Conservation (phyloP, 2,113 vertebrate genomes). For the Chloebia gouldiae region DNA sequence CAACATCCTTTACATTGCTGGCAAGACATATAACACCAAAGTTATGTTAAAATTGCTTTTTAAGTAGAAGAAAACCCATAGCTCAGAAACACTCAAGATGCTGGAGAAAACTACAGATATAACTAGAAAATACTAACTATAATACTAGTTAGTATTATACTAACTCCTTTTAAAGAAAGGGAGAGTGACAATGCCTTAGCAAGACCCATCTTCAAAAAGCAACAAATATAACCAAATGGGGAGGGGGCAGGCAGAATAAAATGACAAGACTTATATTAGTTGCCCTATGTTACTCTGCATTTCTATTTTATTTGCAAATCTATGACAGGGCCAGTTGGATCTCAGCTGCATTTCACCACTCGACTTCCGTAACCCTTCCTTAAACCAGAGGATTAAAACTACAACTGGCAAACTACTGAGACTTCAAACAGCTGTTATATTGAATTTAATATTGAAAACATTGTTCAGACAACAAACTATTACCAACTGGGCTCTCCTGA, state of each 20-base stretch:
- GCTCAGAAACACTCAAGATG: background rate
- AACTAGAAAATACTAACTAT: background rate
- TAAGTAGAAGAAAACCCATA: background rate
- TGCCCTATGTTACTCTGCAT: background rate
- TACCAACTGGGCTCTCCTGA: background rate
- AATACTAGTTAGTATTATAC: background rate
- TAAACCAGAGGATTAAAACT: background rate
- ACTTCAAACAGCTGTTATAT: background rate
- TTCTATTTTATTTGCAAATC: background rate
- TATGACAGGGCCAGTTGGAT: background rate
- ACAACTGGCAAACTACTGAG: background rate
- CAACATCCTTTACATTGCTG: background rate
- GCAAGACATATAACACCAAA: background rate
- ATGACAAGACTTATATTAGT: background rate
- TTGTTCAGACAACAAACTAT: background rate
- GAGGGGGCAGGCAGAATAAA: rapidly evolving
- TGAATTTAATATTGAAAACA: background rate
- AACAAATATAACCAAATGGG: background rate
- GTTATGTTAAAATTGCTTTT: background rate
- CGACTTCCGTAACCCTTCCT: background rate
- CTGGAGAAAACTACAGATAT: background rate
- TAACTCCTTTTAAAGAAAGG: background rate
- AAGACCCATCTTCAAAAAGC: background rate
- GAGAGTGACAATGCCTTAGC: background rate
- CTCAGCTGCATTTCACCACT: background rate